Evolutionary conservation across 2,888 invertebrate genomes (phyloP), one percentile per base, ranked within the genome.

Genomic region (Phaonia tiefii): DNA sequence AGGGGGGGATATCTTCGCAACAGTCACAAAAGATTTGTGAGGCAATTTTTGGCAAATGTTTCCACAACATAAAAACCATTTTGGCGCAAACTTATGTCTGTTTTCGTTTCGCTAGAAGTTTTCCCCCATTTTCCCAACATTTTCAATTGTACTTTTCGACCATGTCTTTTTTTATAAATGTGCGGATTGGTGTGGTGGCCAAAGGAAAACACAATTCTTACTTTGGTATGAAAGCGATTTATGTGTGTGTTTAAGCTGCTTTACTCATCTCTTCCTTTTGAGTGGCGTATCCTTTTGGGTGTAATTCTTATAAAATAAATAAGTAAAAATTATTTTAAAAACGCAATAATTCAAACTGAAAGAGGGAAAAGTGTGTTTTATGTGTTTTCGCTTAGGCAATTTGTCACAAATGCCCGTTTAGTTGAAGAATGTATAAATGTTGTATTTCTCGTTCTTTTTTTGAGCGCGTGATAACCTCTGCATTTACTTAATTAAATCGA

Each of bases 11-110:
- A 49, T 11, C 37, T 39, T 7, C 69, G 54, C 37, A 17, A 25
- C 54, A 42, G 2, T 56, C 11, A 56, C 70, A 44, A 42, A 46
- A 58, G 46, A 70, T 70, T 37, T 60, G 60, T 60, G 49, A 71
- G 60, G 49, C 31, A 71, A 42, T 60, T 71, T 71, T 49, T 60
- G 71, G 49, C 49, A 72, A 72, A 72, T 63, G 60, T 39, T 72
- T 72, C 49, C 49, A 60, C 49, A 60, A 20, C 26, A 44, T 42
- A 22, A 58, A 26, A 44, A 44, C 70, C 25, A 42, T 46, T 58
- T 58, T 71, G 44, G 58, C 11, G n/a, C 11, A 58, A 58, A 71
- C 46, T 71, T 56, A 25, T 70, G 39, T 44, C 22, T 69, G 69
- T 56, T 25, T 69, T 42, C 15, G 1, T 60, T 60, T 39, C 17